These are phyloP conservation scores for Cyclura pinguis DNA, from an alignment of 2,797 vertebrate species.

Conservation along the genomic window DNA sequence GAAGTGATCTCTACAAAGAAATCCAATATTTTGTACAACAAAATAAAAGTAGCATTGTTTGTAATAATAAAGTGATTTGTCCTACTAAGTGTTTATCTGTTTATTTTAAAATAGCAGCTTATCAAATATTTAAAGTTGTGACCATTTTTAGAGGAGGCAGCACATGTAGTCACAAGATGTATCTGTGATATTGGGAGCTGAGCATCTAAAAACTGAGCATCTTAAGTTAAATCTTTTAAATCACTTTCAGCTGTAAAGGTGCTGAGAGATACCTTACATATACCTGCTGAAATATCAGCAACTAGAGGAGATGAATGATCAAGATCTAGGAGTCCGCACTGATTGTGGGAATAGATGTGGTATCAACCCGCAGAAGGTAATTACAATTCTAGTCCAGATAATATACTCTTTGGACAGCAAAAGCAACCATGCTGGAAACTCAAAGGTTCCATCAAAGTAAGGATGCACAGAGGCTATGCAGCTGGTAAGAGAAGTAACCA, in stretches of 20 bases:
- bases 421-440: not conserved
- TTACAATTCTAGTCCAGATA: not conserved
- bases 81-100: slow-evolving; percentile 40
- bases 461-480: not conserved
- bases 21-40: slow-evolving; percentile 73
- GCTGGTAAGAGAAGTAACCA: not conserved
- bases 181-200: not conserved
- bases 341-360: not conserved
- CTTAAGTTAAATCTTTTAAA: not conserved
- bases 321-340: not conserved
- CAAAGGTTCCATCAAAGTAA: not conserved
- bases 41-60: slow-evolving; percentile 70
- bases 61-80: slow-evolving; percentile 80
- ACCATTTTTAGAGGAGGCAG: not conserved
- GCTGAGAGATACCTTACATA: not conserved
- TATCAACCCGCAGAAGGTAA: too few relatives aligned
- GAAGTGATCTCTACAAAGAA: slow-evolving; percentile 67
- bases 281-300: not conserved
- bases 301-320: not conserved
- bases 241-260: not conserved
- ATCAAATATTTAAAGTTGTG: not conserved
- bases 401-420: not conserved
- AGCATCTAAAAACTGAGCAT: not conserved
- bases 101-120: accelerated
- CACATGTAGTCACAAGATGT: not conserved